Conservation (phyloP, 2,888 invertebrate genomes). For the Machimus rusticus region DNA sequence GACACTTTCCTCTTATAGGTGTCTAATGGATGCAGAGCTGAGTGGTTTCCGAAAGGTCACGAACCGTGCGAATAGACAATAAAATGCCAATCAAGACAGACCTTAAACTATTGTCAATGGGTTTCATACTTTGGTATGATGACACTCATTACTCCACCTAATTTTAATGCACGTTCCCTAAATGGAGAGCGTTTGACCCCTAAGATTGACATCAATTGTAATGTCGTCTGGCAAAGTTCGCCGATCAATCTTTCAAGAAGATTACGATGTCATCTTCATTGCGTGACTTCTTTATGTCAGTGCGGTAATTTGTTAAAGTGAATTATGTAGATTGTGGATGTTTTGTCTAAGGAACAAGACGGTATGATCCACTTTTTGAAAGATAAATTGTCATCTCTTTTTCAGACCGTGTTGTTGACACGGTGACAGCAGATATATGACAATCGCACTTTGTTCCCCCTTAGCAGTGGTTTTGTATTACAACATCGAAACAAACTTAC, state of each 20-base stretch:
- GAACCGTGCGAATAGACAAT: neutral
- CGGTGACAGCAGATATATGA: neutral
- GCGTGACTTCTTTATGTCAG: slow-evolving; percentile 31
- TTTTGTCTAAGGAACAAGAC: neutral
- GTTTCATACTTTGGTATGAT: neutral
- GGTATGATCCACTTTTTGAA: neutral
- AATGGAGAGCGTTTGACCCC: neutral
- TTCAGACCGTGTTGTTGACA: neutral
- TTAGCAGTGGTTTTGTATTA: neutral
- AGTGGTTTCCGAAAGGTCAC: neutral
- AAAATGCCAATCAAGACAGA: neutral
- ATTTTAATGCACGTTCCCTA: neutral
- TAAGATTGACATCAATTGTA: slow-evolving; percentile 11
- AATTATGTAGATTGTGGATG: slow-evolving; percentile 28
- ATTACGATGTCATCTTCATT: slow-evolving; percentile 25
- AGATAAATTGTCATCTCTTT: slow-evolving; percentile 3
- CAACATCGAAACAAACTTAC: neutral
- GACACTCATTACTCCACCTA: neutral
- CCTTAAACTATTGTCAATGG: neutral
- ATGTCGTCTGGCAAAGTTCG: slow-evolving; percentile 12
- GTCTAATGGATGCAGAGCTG: neutral
- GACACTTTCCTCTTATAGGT: neutral
- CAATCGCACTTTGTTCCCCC: neutral
- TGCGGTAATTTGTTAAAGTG: slow-evolving; percentile 27
- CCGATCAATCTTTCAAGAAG: slow-evolving; percentile 8